Conservation (phyloP, 2,113 vertebrate species). For the Solea senegalensis region DNA sequence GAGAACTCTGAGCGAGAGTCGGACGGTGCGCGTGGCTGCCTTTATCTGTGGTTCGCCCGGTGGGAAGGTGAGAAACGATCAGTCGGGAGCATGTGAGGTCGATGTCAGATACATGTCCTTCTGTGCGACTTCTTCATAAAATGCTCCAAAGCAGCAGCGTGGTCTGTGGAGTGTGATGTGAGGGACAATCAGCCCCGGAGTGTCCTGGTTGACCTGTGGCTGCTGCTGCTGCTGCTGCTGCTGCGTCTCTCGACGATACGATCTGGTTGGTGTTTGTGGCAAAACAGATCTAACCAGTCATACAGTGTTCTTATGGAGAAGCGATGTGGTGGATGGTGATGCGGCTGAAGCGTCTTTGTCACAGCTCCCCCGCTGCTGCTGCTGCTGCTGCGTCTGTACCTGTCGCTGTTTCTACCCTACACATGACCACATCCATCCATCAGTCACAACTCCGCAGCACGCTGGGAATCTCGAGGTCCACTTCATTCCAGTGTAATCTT, state of each 20-base stretch:
- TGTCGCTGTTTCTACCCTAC: constrained; percentile 72
- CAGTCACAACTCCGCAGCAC: constrained; percentile 73
- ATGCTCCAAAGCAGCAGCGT: background rate
- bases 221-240: constrained; percentile 36
- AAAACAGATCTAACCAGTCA: constrained; percentile 16
- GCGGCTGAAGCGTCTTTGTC: constrained; percentile 61
- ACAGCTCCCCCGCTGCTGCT: constrained; percentile 25
- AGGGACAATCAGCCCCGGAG: constrained; percentile 10
- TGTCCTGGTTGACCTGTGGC: constrained; percentile 76
- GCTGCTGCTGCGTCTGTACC: constrained; percentile 50
- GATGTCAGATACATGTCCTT: constrained; percentile 79
- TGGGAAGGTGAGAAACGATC: constrained; percentile 69
- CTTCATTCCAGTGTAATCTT: constrained; percentile 73
- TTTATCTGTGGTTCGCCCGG: constrained; percentile 55
- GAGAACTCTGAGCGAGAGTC: constrained; percentile 46
- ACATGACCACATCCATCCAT: constrained; percentile 75
- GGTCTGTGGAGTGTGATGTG: too few relatives aligned
- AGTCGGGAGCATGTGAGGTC: constrained; percentile 79
- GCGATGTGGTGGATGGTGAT: constrained; percentile 4
- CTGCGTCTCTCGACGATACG: background rate
- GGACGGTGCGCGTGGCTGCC: constrained; percentile 63
- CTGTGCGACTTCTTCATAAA: constrained; percentile 50
- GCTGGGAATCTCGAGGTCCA: constrained; percentile 65
- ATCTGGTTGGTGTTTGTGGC: background rate
- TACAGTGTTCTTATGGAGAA: background rate